Percentiles rank a stretch among this genome's conserved stretches.
These are phyloP conservation scores for Neuroscelio doddi DNA, from an alignment of 2,888 invertebrate genomes.

Conservation along the genomic window DNA sequence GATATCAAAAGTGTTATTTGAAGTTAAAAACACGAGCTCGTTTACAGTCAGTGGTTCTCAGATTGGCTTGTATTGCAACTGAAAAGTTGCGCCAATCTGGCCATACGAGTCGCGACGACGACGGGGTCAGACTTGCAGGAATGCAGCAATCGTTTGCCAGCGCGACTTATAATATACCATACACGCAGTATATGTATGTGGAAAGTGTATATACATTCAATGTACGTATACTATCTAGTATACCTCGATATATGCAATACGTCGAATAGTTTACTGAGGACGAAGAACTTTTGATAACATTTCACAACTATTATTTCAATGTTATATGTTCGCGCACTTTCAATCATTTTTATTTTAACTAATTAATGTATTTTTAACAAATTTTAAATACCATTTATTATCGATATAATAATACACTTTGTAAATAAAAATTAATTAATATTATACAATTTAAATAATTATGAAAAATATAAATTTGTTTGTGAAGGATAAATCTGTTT, in stretches of 20 bases:
- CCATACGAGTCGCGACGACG: conserved; percentile 21
- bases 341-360: too few relatives aligned
- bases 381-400: too few relatives aligned
- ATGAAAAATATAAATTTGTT: too few relatives aligned
- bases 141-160: conserved; percentile 29
- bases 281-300: background rate
- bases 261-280: background rate
- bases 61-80: background rate
- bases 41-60: conserved; percentile 14
- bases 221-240: background rate
- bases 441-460: too few relatives aligned
- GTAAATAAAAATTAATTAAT: too few relatives aligned
- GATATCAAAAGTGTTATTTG: too few relatives aligned
- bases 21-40: too few relatives aligned
- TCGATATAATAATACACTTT: too few relatives aligned
- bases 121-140: conserved; percentile 38
- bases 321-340: too few relatives aligned
- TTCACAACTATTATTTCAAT: background rate
- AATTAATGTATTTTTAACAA: too few relatives aligned
- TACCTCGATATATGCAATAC: background rate
- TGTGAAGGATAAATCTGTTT: too few relatives aligned
- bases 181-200: conserved; percentile 11
- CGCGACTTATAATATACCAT: conserved; percentile 20
- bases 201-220: background rate
- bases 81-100: conserved; percentile 19